Percentiles rank a stretch among this genome's conserved stretches.
Evolutionary conservation across 2,888 invertebrate species (phyloP).

Genomic region (Campoplex nolae): DNA sequence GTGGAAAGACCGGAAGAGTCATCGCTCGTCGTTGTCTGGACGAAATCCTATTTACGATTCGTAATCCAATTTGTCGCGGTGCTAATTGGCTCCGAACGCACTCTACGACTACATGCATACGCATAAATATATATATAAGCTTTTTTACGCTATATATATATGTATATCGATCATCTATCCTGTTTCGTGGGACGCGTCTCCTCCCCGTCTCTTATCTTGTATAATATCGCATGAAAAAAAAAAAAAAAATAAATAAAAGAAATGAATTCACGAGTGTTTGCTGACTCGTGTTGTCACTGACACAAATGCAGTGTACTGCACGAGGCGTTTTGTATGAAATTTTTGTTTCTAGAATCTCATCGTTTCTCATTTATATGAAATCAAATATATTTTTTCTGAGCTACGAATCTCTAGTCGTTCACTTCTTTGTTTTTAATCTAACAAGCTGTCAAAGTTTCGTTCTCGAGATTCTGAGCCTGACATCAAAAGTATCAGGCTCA

Average conservation of each 20-base stretch:
- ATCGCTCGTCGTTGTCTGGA: constrained; percentile 58
- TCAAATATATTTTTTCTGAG: not conserved
- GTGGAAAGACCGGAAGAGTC: constrained; percentile 22
- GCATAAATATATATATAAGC: not conserved
- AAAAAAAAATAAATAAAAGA: too few relatives aligned
- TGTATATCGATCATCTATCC: constrained; percentile 61
- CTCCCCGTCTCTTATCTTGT: constrained; percentile 53
- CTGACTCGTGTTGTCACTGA: constrained; percentile 11
- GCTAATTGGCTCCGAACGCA: constrained; percentile 65
- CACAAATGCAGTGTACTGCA: not conserved
- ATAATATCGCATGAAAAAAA: constrained; percentile 31
- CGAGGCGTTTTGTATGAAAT: not conserved
- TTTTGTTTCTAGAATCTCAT: not conserved
- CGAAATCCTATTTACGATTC: constrained; percentile 67
- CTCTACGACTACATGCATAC: constrained; percentile 11
- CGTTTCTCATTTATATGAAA: not conserved
- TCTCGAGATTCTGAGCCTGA: not conserved
- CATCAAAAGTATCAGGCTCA: not conserved
- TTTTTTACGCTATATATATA: not conserved
- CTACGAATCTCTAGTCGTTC: not conserved
- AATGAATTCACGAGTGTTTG: constrained; percentile 36
- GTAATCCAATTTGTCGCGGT: constrained; percentile 65
- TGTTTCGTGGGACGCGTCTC: constrained; percentile 27
- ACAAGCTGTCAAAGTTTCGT: not conserved
- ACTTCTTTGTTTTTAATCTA: not conserved